Evolutionary conservation across 2,797 vertebrate genomes (phyloP), one percentile per base, ranked within the genome.

Genomic region (Loriculus beryllinus): DNA sequence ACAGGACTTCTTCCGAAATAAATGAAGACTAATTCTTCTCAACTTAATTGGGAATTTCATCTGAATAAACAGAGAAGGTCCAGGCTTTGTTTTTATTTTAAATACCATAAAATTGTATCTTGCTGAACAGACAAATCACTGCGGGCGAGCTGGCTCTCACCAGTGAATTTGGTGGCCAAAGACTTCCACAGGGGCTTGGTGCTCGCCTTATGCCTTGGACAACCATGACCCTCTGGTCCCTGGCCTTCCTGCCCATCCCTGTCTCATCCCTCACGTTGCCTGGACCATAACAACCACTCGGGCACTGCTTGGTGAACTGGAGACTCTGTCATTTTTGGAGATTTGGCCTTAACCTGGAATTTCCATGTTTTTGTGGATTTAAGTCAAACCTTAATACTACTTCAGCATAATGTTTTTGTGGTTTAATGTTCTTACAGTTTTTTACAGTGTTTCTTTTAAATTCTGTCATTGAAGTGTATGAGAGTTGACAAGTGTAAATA

Each of bases 401-500:
- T 95, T 92, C 86, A 82, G 48, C 35, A 23, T 87, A 88, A 82
- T 92, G 68, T 95, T 96, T 97, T 93, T 37, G 71, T 93, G 89
- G 93, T 97, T 96, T 96, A 95, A 95, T 86, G 83, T 92, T 93
- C 92, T 96, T 96, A 93, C 67, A 57, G 39, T 92, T 97, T 96
- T 96, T 94, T 95, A 79, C 94, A 95, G 94, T 86, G 87, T 97
- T 97, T 96, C 96, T 96, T 96, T 96, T 96, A 95, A 97, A 97
- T 97, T 98, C 97, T 98, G 96, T 97, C 97, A 97, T 90, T 95
- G 91, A 95, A 97, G 94, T 96, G 88, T 97, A 95, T 86, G 88
- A 90, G 90, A 96, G 90, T 93, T 98, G 97, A 98, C 98, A 97
- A 96, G 97, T 97, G 96, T 98, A 98, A 98, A 98, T 97, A 98